Conservation (phyloP, 2,113 vertebrate genomes). For the Dinomys branickii region DNA sequence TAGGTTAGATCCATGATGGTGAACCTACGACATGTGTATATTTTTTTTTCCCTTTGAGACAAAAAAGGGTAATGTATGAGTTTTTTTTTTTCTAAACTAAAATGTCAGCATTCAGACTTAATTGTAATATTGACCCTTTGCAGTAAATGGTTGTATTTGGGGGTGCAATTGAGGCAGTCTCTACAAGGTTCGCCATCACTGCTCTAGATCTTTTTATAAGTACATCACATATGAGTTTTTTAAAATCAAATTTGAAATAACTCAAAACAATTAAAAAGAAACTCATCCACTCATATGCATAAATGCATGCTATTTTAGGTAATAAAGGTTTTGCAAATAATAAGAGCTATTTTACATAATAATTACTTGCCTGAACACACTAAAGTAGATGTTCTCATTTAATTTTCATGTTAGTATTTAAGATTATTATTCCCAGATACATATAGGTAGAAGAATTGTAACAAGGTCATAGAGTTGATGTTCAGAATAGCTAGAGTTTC, state of each 20-base stretch:
- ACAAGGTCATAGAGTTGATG: background rate
- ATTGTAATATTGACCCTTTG: background rate
- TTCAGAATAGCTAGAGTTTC: background rate
- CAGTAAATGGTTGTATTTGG: background rate
- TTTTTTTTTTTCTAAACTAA: background rate
- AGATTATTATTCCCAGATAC: background rate
- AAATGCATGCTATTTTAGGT: background rate
- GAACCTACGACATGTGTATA: background rate
- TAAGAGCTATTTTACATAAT: background rate
- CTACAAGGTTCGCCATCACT: background rate
- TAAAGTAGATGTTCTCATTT: background rate
- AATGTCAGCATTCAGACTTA: background rate
- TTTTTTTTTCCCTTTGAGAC: background rate
- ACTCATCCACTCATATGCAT: background rate
- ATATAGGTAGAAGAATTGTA: background rate
- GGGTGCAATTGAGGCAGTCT: background rate
- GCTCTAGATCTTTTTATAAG: background rate
- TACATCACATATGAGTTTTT: background rate
- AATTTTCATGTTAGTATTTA: background rate
- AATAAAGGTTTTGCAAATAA: background rate
- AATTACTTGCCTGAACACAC: background rate
- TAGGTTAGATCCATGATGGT: background rate
- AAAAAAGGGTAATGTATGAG: background rate
- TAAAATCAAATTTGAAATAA: slow-evolving; percentile 17
- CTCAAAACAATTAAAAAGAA: background rate